phyloP scores from a whole-genome alignment of 2,113 vertebrate species.

The Xiphorhynchus elegans region DNA sequence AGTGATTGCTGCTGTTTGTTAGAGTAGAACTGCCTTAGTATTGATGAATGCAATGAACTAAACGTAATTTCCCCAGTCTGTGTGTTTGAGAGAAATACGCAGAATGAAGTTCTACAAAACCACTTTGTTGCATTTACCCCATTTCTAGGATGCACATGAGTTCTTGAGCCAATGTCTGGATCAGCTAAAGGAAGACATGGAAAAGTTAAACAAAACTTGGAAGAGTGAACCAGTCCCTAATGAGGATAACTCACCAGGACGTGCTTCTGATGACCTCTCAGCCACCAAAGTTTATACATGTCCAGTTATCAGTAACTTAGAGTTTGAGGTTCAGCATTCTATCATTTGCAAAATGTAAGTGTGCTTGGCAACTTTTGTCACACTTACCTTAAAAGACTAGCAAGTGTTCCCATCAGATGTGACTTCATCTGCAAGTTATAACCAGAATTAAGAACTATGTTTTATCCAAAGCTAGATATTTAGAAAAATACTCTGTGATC shows the following conservation, averaged over 20 bases:
- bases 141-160: conserved; percentile 92
- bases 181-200: conserved; percentile 97
- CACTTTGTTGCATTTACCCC: neutral
- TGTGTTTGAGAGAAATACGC: neutral
- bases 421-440: neutral
- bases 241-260: conserved; percentile 75
- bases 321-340: conserved; percentile 97
- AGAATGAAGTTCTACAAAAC: neutral
- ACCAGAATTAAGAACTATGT: neutral
- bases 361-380: neutral
- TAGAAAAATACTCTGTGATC: neutral
- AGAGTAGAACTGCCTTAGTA: neutral
- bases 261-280: conserved; percentile 80
- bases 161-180: conserved; percentile 98
- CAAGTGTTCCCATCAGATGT: neutral
- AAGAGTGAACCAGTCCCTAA: conserved; percentile 79
- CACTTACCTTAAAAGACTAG: neutral
- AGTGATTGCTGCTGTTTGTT: neutral
- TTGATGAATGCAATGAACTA: neutral
- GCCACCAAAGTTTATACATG: conserved; percentile 91
- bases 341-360: conserved; percentile 96
- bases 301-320: conserved; percentile 93
- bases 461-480: neutral
- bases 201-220: conserved; percentile 95
- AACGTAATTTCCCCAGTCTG: neutral